Conservation (phyloP, 2,113 vertebrate species). For the Carassius auratus region DNA sequence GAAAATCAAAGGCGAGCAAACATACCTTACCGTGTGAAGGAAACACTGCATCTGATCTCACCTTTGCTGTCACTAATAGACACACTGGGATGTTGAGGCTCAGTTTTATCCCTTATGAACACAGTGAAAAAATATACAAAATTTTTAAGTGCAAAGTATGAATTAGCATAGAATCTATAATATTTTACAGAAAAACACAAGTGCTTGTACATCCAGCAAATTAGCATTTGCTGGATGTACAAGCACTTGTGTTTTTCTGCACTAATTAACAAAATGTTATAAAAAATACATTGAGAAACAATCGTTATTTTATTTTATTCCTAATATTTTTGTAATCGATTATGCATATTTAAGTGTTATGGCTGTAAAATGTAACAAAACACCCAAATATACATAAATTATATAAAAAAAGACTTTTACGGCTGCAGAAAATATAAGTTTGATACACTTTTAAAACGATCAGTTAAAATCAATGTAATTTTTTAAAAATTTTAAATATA, state of each 20-base stretch:
- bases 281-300: too few species aligned
- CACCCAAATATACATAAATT: background rate
- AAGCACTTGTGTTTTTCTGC: too few species aligned
- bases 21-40: background rate
- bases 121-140: background rate
- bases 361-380: too few species aligned
- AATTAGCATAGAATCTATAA: background rate
- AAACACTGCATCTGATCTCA: conserved; percentile 21
- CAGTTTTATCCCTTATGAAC: background rate
- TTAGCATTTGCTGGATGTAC: too few species aligned
- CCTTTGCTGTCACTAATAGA: conserved; percentile 16
- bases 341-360: too few species aligned
- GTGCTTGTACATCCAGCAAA: background rate
- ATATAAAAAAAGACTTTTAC: too few species aligned
- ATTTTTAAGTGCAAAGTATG: background rate
- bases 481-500: background rate
- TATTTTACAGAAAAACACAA: background rate
- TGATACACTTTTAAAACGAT: background rate
- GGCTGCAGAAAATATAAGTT: background rate
- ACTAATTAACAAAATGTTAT: too few species aligned
- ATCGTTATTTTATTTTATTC: too few species aligned
- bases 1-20: conserved; percentile 41
- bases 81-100: conserved; percentile 20
- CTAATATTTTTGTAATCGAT: too few species aligned
- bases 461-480: background rate